A percentile compares a stretch with the other conserved stretches of the same genome.
Evolutionary conservation across 2,888 invertebrate genomes (phyloP).

Genomic region (Brenthis hecate): DNA sequence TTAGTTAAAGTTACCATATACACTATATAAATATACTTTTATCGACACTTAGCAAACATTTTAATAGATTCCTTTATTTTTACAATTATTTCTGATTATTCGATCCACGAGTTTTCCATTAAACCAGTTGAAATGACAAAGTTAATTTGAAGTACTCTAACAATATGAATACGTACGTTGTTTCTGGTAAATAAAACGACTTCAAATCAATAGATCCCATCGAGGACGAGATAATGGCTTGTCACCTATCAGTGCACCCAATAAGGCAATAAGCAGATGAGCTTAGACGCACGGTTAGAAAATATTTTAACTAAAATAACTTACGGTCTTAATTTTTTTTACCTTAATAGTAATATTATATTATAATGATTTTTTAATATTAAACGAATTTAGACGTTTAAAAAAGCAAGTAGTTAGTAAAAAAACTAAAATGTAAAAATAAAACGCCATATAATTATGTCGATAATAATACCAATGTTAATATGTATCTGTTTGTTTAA

Average conservation of each 20-base stretch:
- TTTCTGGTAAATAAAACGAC: slow-evolving; percentile 21
- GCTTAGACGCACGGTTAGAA: slow-evolving; percentile 20
- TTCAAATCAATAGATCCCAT: slow-evolving; percentile 33
- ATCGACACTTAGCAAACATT: background rate
- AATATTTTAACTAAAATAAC: background rate
- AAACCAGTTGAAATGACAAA: background rate
- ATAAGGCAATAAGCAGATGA: slow-evolving; percentile 54
- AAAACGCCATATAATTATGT: too few species aligned
- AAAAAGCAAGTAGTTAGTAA: too few species aligned
- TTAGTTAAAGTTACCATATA: too few species aligned
- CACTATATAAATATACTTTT: too few species aligned
- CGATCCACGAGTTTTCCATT: background rate
- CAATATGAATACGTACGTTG: slow-evolving; percentile 12
- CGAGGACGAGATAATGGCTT: slow-evolving; percentile 51
- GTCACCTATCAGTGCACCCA: slow-evolving; percentile 61
- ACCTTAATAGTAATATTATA: background rate
- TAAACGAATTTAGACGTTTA: too few species aligned
- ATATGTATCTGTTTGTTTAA: too few species aligned
- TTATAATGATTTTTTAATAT: background rate
- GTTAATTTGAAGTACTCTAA: slow-evolving; percentile 10
- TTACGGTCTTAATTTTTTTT: background rate
- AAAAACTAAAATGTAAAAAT: too few species aligned
- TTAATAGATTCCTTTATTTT: background rate
- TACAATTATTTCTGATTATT: slow-evolving; percentile 4
- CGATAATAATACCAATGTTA: too few species aligned